Percentiles rank a stretch among this genome's conserved stretches.
These are phyloP conservation scores for Montifringilla adamsi DNA, from an alignment of 2,113 vertebrate genomes.

Conservation along the genomic window DNA sequence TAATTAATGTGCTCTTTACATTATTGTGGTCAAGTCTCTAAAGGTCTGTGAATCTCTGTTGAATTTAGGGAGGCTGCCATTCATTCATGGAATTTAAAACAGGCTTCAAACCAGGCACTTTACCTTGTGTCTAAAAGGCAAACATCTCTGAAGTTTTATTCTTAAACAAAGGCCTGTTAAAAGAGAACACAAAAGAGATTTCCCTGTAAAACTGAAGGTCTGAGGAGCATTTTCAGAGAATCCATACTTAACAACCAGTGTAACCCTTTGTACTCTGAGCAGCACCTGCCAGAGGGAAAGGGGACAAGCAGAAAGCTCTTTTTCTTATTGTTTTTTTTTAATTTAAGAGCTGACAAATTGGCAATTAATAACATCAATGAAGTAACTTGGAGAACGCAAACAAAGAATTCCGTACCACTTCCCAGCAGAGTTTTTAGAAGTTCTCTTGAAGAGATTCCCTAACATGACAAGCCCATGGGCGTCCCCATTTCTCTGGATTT, in stretches of 20 bases:
- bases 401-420: not conserved
- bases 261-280: not conserved
- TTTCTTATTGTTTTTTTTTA: too few species aligned
- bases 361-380: not conserved
- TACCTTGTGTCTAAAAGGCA: slow-evolving; percentile 98
- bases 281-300: not conserved
- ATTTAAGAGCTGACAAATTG: not conserved
- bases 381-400: not conserved
- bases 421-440: not conserved
- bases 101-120: not conserved
- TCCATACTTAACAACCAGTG: not conserved
- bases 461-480: not conserved
- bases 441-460: not conserved
- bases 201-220: not conserved
- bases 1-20: too few species aligned
- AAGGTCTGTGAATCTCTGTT: not conserved
- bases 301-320: not conserved
- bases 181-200: not conserved
- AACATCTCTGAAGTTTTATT: slow-evolving; percentile 93
- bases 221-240: not conserved
- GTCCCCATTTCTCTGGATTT: not conserved
- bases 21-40: not conserved
- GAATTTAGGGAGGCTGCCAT: not conserved
- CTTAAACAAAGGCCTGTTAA: slow-evolving; percentile 90
- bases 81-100: fast-evolving